These are phyloP conservation scores for Zosterops lateralis DNA, from an alignment of 2,113 vertebrate genomes.

Conservation along the genomic window DNA sequence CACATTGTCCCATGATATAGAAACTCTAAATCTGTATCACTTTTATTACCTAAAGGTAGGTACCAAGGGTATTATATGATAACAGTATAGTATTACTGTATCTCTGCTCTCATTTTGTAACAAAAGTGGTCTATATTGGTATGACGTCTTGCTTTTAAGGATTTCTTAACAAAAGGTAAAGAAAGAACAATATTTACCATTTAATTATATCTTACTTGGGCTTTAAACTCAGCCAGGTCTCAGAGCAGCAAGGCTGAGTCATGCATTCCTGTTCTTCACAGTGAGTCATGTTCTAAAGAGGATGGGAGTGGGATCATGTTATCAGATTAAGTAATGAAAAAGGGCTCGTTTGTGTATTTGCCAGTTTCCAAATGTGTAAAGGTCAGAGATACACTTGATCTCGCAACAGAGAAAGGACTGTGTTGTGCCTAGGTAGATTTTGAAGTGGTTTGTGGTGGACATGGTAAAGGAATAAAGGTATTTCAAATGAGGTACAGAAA, in stretches of 20 bases:
- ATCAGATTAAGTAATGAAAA: neutral
- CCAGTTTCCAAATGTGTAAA: neutral
- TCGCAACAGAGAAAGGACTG: neutral
- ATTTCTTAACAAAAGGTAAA: neutral
- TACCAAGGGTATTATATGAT: neutral
- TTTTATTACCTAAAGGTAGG: neutral
- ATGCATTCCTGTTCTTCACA: neutral
- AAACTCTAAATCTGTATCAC: neutral
- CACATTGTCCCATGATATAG: neutral
- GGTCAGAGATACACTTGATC: neutral
- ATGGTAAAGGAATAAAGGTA: neutral
- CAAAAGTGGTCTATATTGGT: neutral
- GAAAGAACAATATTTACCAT: neutral
- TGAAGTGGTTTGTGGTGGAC: neutral
- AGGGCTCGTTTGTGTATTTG: neutral
- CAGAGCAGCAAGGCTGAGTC: neutral
- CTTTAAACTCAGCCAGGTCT: neutral
- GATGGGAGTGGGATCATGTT: neutral
- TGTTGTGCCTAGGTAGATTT: neutral
- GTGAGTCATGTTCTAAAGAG: neutral
- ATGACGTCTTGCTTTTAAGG: neutral
- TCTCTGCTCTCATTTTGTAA: neutral
- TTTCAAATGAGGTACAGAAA: neutral
- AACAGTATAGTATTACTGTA: rapidly evolving
- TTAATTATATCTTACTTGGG: neutral